Evolutionary conservation across 2,797 vertebrate genomes (phyloP).

Genomic region (Oophaga sylvatica): DNA sequence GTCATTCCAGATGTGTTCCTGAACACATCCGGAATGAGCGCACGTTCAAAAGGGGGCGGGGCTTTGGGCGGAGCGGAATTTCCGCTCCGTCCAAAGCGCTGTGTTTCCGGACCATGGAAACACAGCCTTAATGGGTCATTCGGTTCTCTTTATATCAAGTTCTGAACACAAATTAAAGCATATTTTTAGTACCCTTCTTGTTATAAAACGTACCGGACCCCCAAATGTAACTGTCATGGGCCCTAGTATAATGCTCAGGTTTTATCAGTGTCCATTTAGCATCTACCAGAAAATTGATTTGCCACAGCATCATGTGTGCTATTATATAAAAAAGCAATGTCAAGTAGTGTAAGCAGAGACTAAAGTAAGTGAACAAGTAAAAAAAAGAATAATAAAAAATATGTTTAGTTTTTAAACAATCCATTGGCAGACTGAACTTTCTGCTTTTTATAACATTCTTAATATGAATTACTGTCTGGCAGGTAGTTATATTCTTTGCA

Average conservation of each 20-base stretch:
- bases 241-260: neutral
- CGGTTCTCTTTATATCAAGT: too few relatives aligned
- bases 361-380: neutral
- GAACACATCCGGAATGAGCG: too few relatives aligned
- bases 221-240: neutral
- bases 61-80: too few relatives aligned
- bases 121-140: too few relatives aligned
- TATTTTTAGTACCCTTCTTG: neutral
- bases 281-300: neutral
- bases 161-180: too few relatives aligned
- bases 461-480: constrained; percentile 24
- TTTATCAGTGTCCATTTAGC: too few relatives aligned
- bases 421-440: neutral
- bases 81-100: too few relatives aligned
- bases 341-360: neutral
- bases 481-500: constrained; percentile 3
- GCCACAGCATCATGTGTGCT: neutral
- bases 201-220: neutral
- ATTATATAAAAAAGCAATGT: neutral
- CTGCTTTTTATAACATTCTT: neutral
- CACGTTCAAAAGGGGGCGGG: too few relatives aligned
- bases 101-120: too few relatives aligned
- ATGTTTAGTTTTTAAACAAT: neutral
- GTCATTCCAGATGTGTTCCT: too few relatives aligned
- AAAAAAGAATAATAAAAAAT: neutral